These are phyloP conservation scores for Idaea dimidiata DNA, from an alignment of 2,888 invertebrate species.

Conservation along the genomic window DNA sequence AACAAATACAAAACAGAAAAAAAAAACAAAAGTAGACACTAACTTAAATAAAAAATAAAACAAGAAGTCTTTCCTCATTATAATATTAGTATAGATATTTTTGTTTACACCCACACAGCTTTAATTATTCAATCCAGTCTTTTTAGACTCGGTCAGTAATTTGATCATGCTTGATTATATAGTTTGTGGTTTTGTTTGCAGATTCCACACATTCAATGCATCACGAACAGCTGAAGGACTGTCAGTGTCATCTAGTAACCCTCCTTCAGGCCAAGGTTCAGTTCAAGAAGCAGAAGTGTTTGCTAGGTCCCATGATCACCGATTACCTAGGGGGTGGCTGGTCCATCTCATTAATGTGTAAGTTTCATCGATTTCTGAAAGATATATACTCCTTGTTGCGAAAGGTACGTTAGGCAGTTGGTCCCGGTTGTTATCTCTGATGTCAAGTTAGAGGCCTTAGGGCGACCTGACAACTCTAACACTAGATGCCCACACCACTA, in stretches of 20 bases:
- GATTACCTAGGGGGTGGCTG: slow-evolving; percentile 96
- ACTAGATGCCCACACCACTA: too few relatives aligned
- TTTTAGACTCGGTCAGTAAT: not conserved
- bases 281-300: slow-evolving; percentile 74
- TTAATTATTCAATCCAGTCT: not conserved
- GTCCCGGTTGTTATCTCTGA: too few relatives aligned
- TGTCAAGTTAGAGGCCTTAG: too few relatives aligned
- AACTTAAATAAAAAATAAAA: too few relatives aligned
- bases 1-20: too few relatives aligned
- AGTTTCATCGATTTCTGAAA: slow-evolving; percentile 27
- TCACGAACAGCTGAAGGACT: slow-evolving; percentile 86
- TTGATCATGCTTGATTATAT: not conserved
- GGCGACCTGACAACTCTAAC: too few relatives aligned
- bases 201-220: slow-evolving; percentile 93
- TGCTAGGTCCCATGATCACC: slow-evolving; percentile 88
- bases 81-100: too few relatives aligned
- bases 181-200: slow-evolving; percentile 46
- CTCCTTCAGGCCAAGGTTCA: slow-evolving; percentile 78
- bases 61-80: too few relatives aligned
- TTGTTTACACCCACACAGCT: too few relatives aligned
- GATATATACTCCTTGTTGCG: too few relatives aligned
- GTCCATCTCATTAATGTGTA: slow-evolving; percentile 95
- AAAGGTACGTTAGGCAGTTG: too few relatives aligned
- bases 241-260: slow-evolving; percentile 45
- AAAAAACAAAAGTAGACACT: too few relatives aligned